Base-by-base conservation (phyloP, 2,797 vertebrate species). In the Enteromius trimaculatus region DNA sequence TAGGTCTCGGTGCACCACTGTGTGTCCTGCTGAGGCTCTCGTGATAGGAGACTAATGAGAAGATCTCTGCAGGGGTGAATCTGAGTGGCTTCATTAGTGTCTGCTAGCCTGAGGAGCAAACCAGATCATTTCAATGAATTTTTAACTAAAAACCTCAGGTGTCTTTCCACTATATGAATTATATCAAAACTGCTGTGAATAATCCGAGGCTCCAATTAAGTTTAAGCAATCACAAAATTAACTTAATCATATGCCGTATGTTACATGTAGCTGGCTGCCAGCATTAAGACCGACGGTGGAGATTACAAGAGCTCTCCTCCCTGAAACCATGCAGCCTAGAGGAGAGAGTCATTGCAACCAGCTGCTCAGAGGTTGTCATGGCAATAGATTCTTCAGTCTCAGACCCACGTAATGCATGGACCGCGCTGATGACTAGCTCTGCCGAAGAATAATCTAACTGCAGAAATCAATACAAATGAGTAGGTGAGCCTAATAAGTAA, bases 331-430 rank as follows among this genome's bases (percentile, higher is more conserved):
- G 37, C 37, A 84, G 51, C 75, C 79, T 80, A 21, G 3, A 72
- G 85, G 70, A 86, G 80, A 60, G 70, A 90, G 84, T 70, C 83
- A 84, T n/a, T 87, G 80, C 49, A 88, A 79, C 83, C 83, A 83
- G 87, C 82, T 87, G 87, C 84, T 85, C 66, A 51, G 80, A 58
- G 88, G 90, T 91, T 91, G 90, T 88, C 90, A 91, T 91, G 89
- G 90, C 86, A 87, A 91, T 91, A 82, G 85, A 86, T 89, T 89
- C 86, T 88, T 89, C 86, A 85, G 81, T 77, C 62, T 84, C 84
- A 83, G 87, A 87, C 74, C 78, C 80, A 77, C 75, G 82, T 81
- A 84, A 88, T 88, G 68, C 76, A 81, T 84, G 80, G 69, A 44
- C 80, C 53, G 39, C 86, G 55, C 60, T 10, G 69, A 85, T 80